phyloP scores from a whole-genome alignment of 2,797 vertebrate species.

The Crax fasciolata region DNA sequence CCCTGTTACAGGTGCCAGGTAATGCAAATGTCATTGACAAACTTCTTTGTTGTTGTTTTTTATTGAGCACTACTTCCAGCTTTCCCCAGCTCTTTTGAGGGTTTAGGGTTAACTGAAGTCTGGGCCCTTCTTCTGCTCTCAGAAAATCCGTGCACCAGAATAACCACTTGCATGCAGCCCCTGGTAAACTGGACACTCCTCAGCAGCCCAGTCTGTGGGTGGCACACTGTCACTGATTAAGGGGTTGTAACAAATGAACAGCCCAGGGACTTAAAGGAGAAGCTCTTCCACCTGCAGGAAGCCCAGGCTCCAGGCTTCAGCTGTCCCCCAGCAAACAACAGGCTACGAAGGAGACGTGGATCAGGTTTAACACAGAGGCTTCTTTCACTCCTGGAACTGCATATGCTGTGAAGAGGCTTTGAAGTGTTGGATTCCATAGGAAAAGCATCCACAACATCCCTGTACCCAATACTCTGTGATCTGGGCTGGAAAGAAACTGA shows the following conservation, averaged over 20 bases:
- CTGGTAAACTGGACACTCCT: neutral
- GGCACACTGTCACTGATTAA: neutral
- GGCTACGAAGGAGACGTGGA: neutral
- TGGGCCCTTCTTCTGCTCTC: neutral
- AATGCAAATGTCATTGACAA: neutral
- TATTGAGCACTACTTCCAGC: neutral
- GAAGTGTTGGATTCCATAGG: conserved; percentile 37
- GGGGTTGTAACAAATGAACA: conserved; percentile 39
- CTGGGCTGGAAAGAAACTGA: neutral
- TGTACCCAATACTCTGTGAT: neutral
- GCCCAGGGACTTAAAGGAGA: conserved; percentile 42
- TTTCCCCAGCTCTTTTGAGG: neutral
- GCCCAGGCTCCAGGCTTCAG: conserved; percentile 30
- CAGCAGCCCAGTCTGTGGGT: neutral
- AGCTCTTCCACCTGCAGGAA: conserved; percentile 10
- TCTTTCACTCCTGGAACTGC: neutral
- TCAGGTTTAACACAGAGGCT: neutral
- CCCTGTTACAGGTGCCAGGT: neutral
- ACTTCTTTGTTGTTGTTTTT: neutral
- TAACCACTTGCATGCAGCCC: neutral
- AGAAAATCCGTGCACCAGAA: neutral
- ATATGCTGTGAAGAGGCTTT: neutral
- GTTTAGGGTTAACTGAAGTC: neutral
- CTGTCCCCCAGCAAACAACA: conserved; percentile 63
- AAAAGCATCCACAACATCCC: neutral